Base-by-base conservation (phyloP, 2,888 invertebrate species). In the Teinopalpus imperialis region DNA sequence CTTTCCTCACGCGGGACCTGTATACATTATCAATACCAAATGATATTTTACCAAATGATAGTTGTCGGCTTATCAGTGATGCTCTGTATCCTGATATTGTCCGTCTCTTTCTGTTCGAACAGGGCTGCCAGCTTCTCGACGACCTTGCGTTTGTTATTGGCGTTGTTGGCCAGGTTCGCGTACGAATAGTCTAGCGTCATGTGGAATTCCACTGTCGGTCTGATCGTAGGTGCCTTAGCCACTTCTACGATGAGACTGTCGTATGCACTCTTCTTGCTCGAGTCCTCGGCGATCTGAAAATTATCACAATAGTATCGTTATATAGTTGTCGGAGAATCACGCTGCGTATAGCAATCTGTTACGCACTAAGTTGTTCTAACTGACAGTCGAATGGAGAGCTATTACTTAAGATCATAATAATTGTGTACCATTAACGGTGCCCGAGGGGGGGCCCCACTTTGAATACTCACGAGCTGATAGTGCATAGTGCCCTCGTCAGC, bases 171-270 rank as follows among this genome's bases (percentile, higher is more conserved):
- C 53, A 96, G 93, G 21, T 90, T 90, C 4, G 93, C 91, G 69
- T 92, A 92, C 0, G 92, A 90, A 32, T 92, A 91, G 54, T 93
- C 93, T 66, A 97, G 81, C 0, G 92, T 94, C 90, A 96, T 94
- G 54, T 93, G 94, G 78, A 97, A 96, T 69, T 95, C 94, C 0
- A 95, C 93, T 10, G 92, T 94, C 43, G 93, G 95, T 0, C 90
- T 88, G 46, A 90, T 90, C 31, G 90, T 89, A 0, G 91, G 91
- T 0, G 93, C 91, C 43, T 91, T 90, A 51, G 90, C 91, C 0
- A 95, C 95, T 45, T 93, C 92, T 1, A 96, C 95, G 47, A 94
- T 92, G 7, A 94, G 80, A 44, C 94, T 95, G 77, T 97, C 97
- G 48, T 92, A 93, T 0, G 94, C 96, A 14, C 92, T 92, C 55